Percentiles rank a stretch among this genome's conserved stretches.
These are phyloP conservation scores for Amphiprion ocellaris DNA, from an alignment of 2,113 vertebrate species.

Conservation along the genomic window DNA sequence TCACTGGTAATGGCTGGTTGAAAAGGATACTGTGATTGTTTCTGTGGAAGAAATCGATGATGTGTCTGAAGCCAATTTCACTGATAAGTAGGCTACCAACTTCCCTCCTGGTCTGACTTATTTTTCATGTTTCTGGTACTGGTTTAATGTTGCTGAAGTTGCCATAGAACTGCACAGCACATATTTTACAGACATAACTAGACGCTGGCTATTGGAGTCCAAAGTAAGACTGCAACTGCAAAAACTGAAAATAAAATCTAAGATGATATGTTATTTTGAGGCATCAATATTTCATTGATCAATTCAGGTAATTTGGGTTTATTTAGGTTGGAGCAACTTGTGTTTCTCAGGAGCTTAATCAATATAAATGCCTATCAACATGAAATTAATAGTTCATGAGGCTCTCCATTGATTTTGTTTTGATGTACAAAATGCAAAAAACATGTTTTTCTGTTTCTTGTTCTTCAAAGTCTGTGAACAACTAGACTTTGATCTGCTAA, in stretches of 20 bases:
- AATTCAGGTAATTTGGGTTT: too few relatives aligned
- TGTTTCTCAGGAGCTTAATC: not conserved
- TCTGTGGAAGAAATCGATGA: conserved; percentile 2
- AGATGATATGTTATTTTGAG: not conserved
- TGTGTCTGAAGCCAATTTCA: conserved; percentile 2
- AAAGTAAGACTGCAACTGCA: not conserved
- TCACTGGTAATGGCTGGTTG: not conserved
- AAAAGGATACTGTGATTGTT: not conserved
- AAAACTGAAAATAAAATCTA: not conserved
- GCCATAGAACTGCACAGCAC: not conserved
- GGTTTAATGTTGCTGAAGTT: not conserved
- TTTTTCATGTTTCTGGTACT: not conserved
- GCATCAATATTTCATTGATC: too few relatives aligned
- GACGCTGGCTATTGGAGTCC: not conserved
- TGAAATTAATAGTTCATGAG: too few relatives aligned
- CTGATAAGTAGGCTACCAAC: not conserved
- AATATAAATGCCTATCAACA: not conserved
- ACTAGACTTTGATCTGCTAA: too few relatives aligned
- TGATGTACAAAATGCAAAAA: too few relatives aligned
- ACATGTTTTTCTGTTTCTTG: too few relatives aligned
- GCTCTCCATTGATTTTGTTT: too few relatives aligned
- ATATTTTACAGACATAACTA: not conserved
- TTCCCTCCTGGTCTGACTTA: not conserved
- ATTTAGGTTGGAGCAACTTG: not conserved
- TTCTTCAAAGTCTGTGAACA: too few relatives aligned